Percentiles rank a stretch among this genome's conserved stretches.
Conservation (phyloP, 1,140 invertebrate genomes). For the Zaprionus inermis region DNA sequence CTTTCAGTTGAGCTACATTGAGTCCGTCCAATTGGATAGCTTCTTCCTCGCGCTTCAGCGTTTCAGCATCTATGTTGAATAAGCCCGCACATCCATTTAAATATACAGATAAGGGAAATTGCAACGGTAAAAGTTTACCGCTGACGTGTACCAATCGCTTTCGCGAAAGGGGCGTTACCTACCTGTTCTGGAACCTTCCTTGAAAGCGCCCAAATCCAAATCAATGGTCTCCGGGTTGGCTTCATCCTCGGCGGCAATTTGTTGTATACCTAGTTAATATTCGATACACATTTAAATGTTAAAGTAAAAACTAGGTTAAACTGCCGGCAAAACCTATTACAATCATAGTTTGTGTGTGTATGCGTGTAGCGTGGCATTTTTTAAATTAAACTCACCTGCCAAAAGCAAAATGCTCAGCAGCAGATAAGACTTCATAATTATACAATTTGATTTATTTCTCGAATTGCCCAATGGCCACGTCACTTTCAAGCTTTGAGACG, state of each 20-base stretch:
- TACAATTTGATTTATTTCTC: conserved; percentile 29
- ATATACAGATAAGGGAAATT: conserved; percentile 28
- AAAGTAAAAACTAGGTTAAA: conserved; percentile 70
- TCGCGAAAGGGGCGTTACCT: conserved; percentile 56
- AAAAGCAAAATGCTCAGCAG: conserved; percentile 85
- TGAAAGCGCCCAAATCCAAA: conserved; percentile 90
- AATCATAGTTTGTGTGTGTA: not conserved
- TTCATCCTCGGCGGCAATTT: conserved; percentile 84
- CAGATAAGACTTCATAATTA: conserved; percentile 86
- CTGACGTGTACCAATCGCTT: conserved; percentile 66
- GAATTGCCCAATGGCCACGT: conserved; percentile 65
- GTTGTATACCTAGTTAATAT: conserved; percentile 81
- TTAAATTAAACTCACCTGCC: conserved; percentile 83
- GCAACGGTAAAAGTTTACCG: conserved; percentile 46
- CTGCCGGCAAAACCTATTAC: conserved; percentile 29
- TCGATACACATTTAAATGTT: conserved; percentile 35
- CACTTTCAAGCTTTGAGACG: conserved; percentile 45
- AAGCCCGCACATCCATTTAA: not conserved
- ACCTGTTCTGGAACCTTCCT: conserved; percentile 94
- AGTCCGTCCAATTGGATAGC: conserved; percentile 98
- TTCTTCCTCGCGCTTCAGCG: conserved; percentile 95
- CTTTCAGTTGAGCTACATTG: conserved; percentile 96
- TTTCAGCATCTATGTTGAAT: conserved; percentile 90
- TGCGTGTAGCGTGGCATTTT: conserved; percentile 47
- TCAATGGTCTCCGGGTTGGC: conserved; percentile 87